Base-by-base conservation (phyloP, 2,888 invertebrate genomes). In the Argynnis bischoffii region DNA sequence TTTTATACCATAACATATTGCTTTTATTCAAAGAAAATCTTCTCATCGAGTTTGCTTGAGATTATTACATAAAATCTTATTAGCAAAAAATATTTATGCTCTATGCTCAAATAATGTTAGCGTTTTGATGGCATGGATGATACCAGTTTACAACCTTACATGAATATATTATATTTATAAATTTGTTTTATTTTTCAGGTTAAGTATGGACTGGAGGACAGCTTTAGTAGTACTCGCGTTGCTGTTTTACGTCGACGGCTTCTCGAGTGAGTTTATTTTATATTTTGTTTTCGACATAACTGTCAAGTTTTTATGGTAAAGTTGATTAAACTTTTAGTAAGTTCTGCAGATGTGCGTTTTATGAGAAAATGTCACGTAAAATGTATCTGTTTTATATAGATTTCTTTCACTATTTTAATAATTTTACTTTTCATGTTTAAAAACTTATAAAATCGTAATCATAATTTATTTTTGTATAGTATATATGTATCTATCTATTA, bases 121-220 rank as follows among this genome's bases (percentile, higher is more conserved):
- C 48, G 13, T 48, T 26, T 48, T 13, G 48, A 59, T 31, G 26
- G 3, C 16, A 48, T 26, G 13, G 31, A 59, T 48, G 31, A 48
- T 48, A 31, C 4, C 1, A 48, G 26, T 48, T 46, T 57, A 48
- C 35, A 41, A 41, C 35, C 59, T 59, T 16, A 59, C 48, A 47
- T 48, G n/a, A 48, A 48, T 57, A 57, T 15, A 47, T 14, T 31
- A 35, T 21, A 66, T 54, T 54, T 56, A 16, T 54, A 55, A 65
- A 66, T 55, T 66, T 64, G 21, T 69, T 60, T 72, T 75, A 78
- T 73, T 73, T 89, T 88, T 65, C 88, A 92, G 92, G 78, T 82
- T 75, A 67, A 84, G 69, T 72, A 92, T 92, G 90, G 91, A 89
- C 79, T 92, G 93, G 93, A 80, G 81, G 69, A 85, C 86, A 65